phyloP scores from a whole-genome alignment of 2,113 vertebrate genomes.

The Tyrannus savana region DNA sequence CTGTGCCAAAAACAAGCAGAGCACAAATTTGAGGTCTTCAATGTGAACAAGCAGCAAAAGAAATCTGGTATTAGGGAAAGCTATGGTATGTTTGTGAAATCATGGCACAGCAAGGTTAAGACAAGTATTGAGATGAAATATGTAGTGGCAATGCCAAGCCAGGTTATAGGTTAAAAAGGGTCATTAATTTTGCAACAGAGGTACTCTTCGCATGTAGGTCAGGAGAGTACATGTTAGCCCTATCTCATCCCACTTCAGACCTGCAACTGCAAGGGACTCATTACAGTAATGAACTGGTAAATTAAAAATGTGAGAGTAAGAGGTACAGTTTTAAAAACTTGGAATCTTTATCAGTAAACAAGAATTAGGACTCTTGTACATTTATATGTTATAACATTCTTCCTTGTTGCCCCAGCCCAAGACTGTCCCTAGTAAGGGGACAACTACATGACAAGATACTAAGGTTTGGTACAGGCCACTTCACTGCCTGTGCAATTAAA shows the following conservation, averaged over 20 bases:
- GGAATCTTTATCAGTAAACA: neutral
- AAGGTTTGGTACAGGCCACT: neutral
- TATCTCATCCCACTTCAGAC: neutral
- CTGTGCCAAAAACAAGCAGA: neutral
- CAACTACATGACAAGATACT: neutral
- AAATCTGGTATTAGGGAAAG: neutral
- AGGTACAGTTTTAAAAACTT: neutral
- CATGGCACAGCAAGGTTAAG: neutral
- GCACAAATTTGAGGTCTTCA: neutral
- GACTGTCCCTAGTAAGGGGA: neutral
- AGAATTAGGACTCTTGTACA: neutral
- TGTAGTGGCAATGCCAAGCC: neutral
- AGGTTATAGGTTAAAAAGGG: neutral
- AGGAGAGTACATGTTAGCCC: neutral
- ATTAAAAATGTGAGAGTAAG: neutral
- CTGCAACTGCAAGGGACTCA: neutral
- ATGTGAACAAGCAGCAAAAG: neutral
- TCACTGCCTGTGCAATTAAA: neutral
- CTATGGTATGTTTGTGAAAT: neutral
- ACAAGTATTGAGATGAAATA: neutral
- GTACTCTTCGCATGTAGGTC: neutral
- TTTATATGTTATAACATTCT: neutral
- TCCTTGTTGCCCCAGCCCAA: neutral
- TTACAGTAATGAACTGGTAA: neutral
- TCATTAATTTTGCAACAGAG: constrained; percentile 9